Evolutionary conservation across 2,888 invertebrate genomes (phyloP), one percentile per base, ranked within the genome.

Genomic region (Neoaliturus tenellus): DNA sequence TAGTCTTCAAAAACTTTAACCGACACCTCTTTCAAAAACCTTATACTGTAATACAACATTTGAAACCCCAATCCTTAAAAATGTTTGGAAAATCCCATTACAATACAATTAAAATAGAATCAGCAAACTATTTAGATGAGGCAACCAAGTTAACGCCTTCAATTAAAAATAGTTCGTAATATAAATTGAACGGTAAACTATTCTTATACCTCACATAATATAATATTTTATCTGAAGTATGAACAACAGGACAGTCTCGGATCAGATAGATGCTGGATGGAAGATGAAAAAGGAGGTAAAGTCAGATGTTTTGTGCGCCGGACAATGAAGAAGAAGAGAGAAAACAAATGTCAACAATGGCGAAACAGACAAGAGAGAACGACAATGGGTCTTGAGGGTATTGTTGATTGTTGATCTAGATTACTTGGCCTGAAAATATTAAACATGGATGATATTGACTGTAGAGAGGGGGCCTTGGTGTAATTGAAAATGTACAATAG

Each of bases 341-440:
- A 69, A 28, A 67, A 69, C 69, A 69, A 69, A 62, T 62, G 62
- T 28, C 62, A 69, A 69, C 35, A 69, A 69, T 69, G 69, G 69
- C 20, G 69, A 12, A 35, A 69, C 35, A 69, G 69, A 69, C 69
- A 69, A 69, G n/a, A 31, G 39, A 35, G 10, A 17, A 35, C 69
- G 39, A 69, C 69, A 69, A 69, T 69, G 39, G 39, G 20, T 20
- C 69, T 69, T 39, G 39, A 6, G 69, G 35, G 69, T 35, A 69
- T 69, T 69, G 69, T 69, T n/a, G n/a, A n/a, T n/a, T n/a, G n/a
- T n/a, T 35, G 39, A 35, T 23, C 35, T 69, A 69, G 69, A 69
- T 69, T 69, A 69, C 69, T 69, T 35, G 35, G 69, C 39, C 14
- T 69, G 33, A 35, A 62, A 39, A 39, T 69, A 69, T 69, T 69